Base-by-base conservation (phyloP, 2,888 invertebrate species). In the Meliscaeva auricollis region DNA sequence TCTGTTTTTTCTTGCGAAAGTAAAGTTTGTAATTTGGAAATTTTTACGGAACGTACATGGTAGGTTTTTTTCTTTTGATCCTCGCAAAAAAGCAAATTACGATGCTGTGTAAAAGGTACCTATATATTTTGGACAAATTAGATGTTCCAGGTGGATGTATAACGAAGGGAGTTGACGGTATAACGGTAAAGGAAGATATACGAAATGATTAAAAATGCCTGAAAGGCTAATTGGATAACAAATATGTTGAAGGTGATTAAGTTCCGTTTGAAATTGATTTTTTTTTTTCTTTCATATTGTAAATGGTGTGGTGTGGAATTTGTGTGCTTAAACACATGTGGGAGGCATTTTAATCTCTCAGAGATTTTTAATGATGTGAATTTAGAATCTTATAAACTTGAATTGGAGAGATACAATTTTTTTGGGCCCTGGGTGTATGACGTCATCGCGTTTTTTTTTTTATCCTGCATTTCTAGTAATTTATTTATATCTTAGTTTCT, bases 141-240 rank as follows among this genome's bases (percentile, higher is more conserved):
- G 22, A 26, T 44, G 62, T 15, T 62, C 13, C 15, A 11, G 7
- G n/a, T 6, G 22, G 15, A 44, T 5, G n/a, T 11, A 15, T 30
- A 8, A 22, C 22, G n/a, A n/a, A n/a, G n/a, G n/a, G n/a, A n/a
- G n/a, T n/a, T n/a, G n/a, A n/a, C n/a, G n/a, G n/a, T n/a, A n/a
- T n/a, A n/a, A n/a, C n/a, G n/a, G n/a, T n/a, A n/a, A n/a, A n/a
- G n/a, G n/a, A n/a, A n/a, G n/a, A n/a, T n/a, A 15, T 30, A 17
- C 6, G 66, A 73, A 52, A 50, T 74, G 32, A 54, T 62, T 78
- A 69, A 41, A 62, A 54, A 56, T 56, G 64, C 79, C 79, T 79
- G 69, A 75, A 66, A 74, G 70, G 35, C 60, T 70, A 74, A 79
- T 83, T 69, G 64, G 64, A 69, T 83, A 30, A 66, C 8, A 69